Conservation (phyloP, 2,113 vertebrate species). For the Ploceus nigricollis region DNA sequence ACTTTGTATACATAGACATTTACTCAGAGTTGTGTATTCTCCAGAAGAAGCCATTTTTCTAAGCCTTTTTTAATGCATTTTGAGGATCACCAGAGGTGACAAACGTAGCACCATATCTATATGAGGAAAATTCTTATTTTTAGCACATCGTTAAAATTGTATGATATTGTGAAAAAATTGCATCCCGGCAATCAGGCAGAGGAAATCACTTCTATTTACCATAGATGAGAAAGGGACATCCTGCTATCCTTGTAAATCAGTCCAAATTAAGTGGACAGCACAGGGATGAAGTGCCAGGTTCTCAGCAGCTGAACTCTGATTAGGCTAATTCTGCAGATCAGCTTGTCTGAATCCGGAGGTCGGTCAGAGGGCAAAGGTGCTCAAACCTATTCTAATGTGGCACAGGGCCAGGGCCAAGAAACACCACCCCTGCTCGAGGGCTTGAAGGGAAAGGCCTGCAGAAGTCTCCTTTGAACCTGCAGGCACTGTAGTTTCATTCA, state of each 20-base stretch:
- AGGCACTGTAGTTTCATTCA: conserved; percentile 3
- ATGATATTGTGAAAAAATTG: neutral
- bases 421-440: neutral
- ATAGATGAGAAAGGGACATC: neutral
- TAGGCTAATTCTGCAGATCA: conserved; percentile 9
- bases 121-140: neutral
- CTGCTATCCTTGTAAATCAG: neutral
- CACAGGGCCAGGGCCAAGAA: neutral
- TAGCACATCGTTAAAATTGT: neutral
- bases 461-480: conserved; percentile 36
- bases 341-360: neutral
- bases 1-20: conserved; percentile 66
- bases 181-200: neutral
- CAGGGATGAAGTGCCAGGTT: neutral
- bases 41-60: conserved; percentile 51
- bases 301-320: neutral
- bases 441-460: conserved; percentile 32
- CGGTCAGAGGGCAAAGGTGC: conserved; percentile 36
- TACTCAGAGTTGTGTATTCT: conserved; percentile 63
- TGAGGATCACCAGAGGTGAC: conserved; percentile 34
- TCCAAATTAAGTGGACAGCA: neutral
- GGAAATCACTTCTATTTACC: neutral
- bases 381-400: neutral
- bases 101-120: neutral
- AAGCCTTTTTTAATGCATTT: conserved; percentile 69